phyloP scores from a whole-genome alignment of 2,888 invertebrate genomes.

The Urechis unicinctus region DNA sequence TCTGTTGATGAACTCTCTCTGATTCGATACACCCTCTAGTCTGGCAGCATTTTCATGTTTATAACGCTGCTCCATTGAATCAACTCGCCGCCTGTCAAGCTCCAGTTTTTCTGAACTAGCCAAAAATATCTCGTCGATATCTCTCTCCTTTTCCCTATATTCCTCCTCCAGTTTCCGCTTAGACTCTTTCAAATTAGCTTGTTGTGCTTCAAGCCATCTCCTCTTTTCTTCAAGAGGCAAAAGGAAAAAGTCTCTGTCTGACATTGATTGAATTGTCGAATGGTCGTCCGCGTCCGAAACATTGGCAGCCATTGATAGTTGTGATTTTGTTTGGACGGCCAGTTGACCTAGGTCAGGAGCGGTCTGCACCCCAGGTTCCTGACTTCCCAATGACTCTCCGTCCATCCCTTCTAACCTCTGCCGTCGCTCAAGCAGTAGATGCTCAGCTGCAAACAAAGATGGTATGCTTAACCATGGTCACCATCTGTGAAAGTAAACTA shows the following conservation, averaged over 20 bases:
- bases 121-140: slow-evolving; percentile 12
- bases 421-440: not conserved
- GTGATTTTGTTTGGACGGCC: slow-evolving; percentile 4
- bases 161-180: slow-evolving; percentile 5
- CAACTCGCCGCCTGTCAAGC: slow-evolving; percentile 1
- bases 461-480: too few species aligned
- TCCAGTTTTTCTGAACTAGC: slow-evolving; percentile 7
- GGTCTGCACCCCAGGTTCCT: not conserved
- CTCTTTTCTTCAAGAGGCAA: not conserved
- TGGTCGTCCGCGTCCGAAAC: not conserved
- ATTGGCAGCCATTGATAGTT: not conserved
- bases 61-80: not conserved
- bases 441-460: not conserved
- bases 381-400: not conserved
- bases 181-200: not conserved
- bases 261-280: not conserved
- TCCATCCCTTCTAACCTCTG: not conserved
- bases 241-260: not conserved
- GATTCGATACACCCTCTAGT: not conserved
- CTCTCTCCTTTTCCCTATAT: not conserved
- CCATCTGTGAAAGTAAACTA: too few species aligned
- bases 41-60: not conserved
- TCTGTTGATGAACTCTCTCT: not conserved
- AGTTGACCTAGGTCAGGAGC: slow-evolving; percentile 4
- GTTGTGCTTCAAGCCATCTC: not conserved